A percentile compares a stretch with the other conserved stretches of the same genome.
Evolutionary conservation across 2,888 invertebrate genomes (phyloP).

Genomic region (Eupsilia transversa): DNA sequence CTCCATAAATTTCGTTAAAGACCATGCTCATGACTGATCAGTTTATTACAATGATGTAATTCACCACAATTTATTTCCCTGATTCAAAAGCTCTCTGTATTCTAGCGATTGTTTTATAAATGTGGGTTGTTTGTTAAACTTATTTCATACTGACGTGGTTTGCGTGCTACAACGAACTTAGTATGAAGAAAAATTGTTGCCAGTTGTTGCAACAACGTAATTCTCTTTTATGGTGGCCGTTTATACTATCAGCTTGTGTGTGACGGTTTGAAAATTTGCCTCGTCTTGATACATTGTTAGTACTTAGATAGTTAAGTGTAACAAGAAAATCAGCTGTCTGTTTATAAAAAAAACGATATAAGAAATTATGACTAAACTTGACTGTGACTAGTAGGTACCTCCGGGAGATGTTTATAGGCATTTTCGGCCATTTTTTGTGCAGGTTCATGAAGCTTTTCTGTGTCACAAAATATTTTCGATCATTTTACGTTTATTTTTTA

Average conservation of each 20-base stretch:
- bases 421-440: slow-evolving; percentile 21
- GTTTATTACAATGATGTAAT: slow-evolving; percentile 34
- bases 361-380: slow-evolving; percentile 21
- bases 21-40: slow-evolving; percentile 28
- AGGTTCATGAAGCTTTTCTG: slow-evolving; percentile 8
- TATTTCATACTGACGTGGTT: slow-evolving; percentile 68
- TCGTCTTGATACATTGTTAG: slow-evolving; percentile 70
- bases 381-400: slow-evolving; percentile 6
- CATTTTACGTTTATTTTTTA: slow-evolving; percentile 10
- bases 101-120: slow-evolving; percentile 48
- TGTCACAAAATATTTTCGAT: slow-evolving; percentile 16
- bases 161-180: slow-evolving; percentile 76
- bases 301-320: slow-evolving; percentile 49
- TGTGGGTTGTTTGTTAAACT: slow-evolving; percentile 50
- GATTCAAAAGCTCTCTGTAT: slow-evolving; percentile 41
- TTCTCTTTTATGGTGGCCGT: slow-evolving; percentile 79
- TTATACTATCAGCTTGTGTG: slow-evolving; percentile 75
- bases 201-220: slow-evolving; percentile 80
- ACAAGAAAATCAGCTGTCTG: slow-evolving; percentile 55
- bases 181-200: slow-evolving; percentile 79
- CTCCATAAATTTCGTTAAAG: slow-evolving; percentile 31
- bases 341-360: slow-evolving; percentile 34
- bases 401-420: slow-evolving; percentile 1
- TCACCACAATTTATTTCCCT: slow-evolving; percentile 42
- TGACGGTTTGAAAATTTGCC: slow-evolving; percentile 75